These are phyloP conservation scores for Syritta pipiens DNA, from an alignment of 2,888 invertebrate species.

Conservation along the genomic window DNA sequence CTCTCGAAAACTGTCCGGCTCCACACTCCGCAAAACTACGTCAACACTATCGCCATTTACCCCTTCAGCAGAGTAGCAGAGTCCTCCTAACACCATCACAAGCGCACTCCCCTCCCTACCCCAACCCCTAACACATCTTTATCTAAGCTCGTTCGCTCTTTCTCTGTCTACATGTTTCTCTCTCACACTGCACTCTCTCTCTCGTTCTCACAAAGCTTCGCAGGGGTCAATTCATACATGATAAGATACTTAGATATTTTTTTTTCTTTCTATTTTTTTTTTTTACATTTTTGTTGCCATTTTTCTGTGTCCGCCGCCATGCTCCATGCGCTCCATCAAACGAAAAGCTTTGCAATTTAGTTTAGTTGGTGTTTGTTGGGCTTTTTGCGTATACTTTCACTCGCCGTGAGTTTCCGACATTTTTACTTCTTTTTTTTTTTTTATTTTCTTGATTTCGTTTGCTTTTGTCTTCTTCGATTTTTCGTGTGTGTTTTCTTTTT, in stretches of 20 bases:
- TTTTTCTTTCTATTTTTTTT: not conserved
- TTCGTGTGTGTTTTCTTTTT: not conserved
- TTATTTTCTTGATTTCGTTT: not conserved
- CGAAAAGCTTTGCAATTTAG: constrained; percentile 56
- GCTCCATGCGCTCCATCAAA: constrained; percentile 42
- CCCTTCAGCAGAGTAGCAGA: too few relatives aligned
- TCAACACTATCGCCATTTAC: too few relatives aligned
- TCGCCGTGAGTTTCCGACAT: constrained; percentile 67
- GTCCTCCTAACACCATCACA: too few relatives aligned
- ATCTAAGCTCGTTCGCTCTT: constrained; percentile 39
- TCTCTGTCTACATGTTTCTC: not conserved
- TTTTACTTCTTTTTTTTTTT: constrained; percentile 47
- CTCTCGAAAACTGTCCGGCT: too few relatives aligned
- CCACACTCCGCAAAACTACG: too few relatives aligned
- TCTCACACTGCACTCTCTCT: not conserved
- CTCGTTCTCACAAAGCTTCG: constrained; percentile 42
- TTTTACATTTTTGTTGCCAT: constrained; percentile 24
- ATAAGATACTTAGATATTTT: constrained; percentile 31
- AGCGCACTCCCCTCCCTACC: too few relatives aligned
- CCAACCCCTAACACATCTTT: too few relatives aligned
- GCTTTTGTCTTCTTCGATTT: not conserved
- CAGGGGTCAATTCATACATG: constrained; percentile 56
- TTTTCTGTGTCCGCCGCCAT: constrained; percentile 12
- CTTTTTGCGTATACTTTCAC: constrained; percentile 70
- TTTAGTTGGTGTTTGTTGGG: constrained; percentile 69